Conservation (phyloP, 2,888 invertebrate species). For the Eupithecia vulgata region DNA sequence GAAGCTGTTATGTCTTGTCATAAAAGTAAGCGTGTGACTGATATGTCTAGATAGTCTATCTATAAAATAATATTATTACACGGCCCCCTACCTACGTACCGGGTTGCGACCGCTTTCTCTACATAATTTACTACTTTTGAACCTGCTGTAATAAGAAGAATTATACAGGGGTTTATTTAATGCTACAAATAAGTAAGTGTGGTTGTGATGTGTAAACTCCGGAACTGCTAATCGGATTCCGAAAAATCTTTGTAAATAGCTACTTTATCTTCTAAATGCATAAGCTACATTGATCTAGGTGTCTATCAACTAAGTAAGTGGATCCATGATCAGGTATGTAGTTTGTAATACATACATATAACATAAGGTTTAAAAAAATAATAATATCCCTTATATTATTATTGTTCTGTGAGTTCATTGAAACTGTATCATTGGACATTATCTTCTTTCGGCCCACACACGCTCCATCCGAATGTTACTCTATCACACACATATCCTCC, state of each 20-base stretch:
- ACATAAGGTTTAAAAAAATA: background rate
- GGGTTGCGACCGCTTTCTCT: background rate
- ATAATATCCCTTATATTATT: background rate
- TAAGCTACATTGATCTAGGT: background rate
- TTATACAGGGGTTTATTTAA: background rate
- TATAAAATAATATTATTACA: slow-evolving; percentile 3
- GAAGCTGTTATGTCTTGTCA: background rate
- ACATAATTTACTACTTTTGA: background rate
- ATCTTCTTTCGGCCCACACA: slow-evolving; percentile 50
- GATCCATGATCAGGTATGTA: background rate
- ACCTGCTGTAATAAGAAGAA: background rate
- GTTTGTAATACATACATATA: background rate
- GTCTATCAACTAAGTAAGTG: background rate
- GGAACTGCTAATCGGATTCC: background rate
- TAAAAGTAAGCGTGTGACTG: slow-evolving; percentile 1
- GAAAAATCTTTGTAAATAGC: background rate
- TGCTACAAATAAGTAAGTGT: background rate
- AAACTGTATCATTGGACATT: slow-evolving; percentile 44
- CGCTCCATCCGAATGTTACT: slow-evolving; percentile 32
- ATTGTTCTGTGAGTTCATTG: slow-evolving; percentile 18
- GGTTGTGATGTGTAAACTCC: background rate
- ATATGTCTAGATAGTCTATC: background rate
- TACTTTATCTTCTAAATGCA: background rate
- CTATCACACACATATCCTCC: slow-evolving; percentile 60
- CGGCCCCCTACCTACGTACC: background rate